A percentile compares a stretch with the other conserved stretches of the same genome.
Evolutionary conservation across 2,888 invertebrate genomes (phyloP).

Genomic region (Drosophila affinis): DNA sequence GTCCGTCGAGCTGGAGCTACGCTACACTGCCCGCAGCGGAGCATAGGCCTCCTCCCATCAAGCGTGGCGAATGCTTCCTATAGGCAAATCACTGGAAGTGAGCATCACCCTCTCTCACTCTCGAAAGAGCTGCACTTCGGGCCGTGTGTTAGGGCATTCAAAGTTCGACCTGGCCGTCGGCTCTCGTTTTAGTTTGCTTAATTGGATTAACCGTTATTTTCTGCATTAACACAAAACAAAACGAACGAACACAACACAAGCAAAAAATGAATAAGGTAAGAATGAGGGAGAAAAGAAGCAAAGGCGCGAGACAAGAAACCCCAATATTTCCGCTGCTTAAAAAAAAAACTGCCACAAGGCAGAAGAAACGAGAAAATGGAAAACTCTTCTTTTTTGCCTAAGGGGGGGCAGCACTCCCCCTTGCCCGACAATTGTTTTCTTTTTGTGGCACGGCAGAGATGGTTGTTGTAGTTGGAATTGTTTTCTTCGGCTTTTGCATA

Average conservation of each 20-base stretch:
- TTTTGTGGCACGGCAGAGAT: conserved; percentile 34
- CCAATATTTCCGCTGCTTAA: conserved; percentile 52
- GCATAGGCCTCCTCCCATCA: conserved; percentile 34
- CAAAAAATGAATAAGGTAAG: conserved; percentile 29
- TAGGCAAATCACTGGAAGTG: conserved; percentile 1
- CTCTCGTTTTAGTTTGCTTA: conserved; percentile 62
- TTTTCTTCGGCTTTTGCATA: conserved; percentile 37
- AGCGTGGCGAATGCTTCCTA: neutral
- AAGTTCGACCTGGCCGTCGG: conserved; percentile 26
- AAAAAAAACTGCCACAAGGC: conserved; percentile 45
- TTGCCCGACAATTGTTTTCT: conserved; percentile 11
- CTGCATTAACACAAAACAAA: conserved; percentile 50
- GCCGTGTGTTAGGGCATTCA: conserved; percentile 39
- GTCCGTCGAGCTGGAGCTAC: conserved; percentile 13
- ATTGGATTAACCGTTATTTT: conserved; percentile 72
- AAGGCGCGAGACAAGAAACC: conserved; percentile 58
- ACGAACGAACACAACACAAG: conserved; percentile 31
- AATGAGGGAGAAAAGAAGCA: conserved; percentile 2
- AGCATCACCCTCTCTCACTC: conserved; percentile 3
- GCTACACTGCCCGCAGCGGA: conserved; percentile 15
- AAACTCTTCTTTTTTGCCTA: neutral
- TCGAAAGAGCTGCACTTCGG: conserved; percentile 2
- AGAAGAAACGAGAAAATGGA: conserved; percentile 40
- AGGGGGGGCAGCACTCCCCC: no score
- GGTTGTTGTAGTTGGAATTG: conserved; percentile 38